phyloP scores from a whole-genome alignment of 2,888 invertebrate species.

The Papilio demoleus region DNA sequence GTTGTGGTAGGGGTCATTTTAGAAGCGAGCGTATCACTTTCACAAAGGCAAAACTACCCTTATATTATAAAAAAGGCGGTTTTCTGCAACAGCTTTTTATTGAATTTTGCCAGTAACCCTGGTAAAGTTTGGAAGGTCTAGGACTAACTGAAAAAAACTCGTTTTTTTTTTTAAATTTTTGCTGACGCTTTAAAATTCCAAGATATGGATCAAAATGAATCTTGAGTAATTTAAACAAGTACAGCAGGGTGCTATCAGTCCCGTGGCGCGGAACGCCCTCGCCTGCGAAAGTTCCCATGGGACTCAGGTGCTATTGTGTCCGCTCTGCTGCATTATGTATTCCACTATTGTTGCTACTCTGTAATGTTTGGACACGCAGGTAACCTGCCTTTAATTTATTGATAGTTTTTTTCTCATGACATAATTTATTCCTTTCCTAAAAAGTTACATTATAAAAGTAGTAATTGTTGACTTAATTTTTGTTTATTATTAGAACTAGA shows the following conservation, averaged over 20 bases:
- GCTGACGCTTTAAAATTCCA: not conserved
- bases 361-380: conserved; percentile 9
- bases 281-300: conserved; percentile 54
- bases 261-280: conserved; percentile 52
- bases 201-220: conserved; percentile 26
- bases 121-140: too few relatives aligned
- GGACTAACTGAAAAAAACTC: too few relatives aligned
- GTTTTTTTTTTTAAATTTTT: too few relatives aligned
- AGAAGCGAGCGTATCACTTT: too few relatives aligned
- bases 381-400: conserved; percentile 16
- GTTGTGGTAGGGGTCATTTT: too few relatives aligned
- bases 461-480: not conserved
- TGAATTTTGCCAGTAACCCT: too few relatives aligned
- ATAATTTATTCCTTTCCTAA: not conserved
- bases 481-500: not conserved
- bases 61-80: too few relatives aligned
- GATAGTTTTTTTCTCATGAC: not conserved
- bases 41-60: too few relatives aligned
- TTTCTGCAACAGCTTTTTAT: too few relatives aligned
- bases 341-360: conserved; percentile 27
- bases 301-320: conserved; percentile 43
- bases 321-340: conserved; percentile 35
- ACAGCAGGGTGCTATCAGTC: conserved; percentile 33
- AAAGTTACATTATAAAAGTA: not conserved
- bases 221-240: conserved; percentile 20